phyloP scores from a whole-genome alignment of 2,888 invertebrate genomes.

The Rutpela maculata region DNA sequence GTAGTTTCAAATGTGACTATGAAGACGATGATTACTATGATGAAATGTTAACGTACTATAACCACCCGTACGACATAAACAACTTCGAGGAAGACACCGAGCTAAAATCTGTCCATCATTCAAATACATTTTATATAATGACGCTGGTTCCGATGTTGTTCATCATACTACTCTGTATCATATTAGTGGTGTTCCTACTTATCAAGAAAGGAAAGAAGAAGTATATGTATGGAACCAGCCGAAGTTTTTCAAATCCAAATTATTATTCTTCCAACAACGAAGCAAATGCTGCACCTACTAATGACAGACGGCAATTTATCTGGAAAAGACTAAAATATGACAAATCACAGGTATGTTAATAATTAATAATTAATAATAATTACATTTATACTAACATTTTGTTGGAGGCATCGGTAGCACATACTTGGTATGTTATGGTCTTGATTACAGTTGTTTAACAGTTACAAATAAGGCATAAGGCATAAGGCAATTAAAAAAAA shows the following conservation, averaged over 20 bases:
- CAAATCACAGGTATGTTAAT: slow-evolving; percentile 79
- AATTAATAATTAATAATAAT: not conserved
- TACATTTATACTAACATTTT: too few species aligned
- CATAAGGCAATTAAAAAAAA: too few species aligned
- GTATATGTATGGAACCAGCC: slow-evolving; percentile 77
- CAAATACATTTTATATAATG: slow-evolving; percentile 71
- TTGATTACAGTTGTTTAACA: too few species aligned
- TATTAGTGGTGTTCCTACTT: slow-evolving; percentile 73
- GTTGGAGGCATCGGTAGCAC: too few species aligned
- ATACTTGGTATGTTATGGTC: too few species aligned
- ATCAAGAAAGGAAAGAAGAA: slow-evolving; percentile 73
- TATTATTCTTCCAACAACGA: slow-evolving; percentile 77
- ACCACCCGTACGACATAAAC: slow-evolving; percentile 56
- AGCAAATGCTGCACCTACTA: slow-evolving; percentile 59
- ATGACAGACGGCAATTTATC: slow-evolving; percentile 77
- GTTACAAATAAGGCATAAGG: too few species aligned
- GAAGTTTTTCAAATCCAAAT: slow-evolving; percentile 92
- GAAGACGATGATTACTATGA: slow-evolving; percentile 69
- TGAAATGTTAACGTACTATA: slow-evolving; percentile 66
- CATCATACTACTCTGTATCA: slow-evolving; percentile 71
- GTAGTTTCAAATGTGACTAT: slow-evolving; percentile 65
- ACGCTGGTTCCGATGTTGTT: slow-evolving; percentile 72
- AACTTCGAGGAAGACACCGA: slow-evolving; percentile 67
- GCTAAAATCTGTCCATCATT: slow-evolving; percentile 65
- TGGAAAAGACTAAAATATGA: slow-evolving; percentile 89